Conservation (phyloP, 2,797 vertebrate species). For the Cercopithecus neglectus region DNA sequence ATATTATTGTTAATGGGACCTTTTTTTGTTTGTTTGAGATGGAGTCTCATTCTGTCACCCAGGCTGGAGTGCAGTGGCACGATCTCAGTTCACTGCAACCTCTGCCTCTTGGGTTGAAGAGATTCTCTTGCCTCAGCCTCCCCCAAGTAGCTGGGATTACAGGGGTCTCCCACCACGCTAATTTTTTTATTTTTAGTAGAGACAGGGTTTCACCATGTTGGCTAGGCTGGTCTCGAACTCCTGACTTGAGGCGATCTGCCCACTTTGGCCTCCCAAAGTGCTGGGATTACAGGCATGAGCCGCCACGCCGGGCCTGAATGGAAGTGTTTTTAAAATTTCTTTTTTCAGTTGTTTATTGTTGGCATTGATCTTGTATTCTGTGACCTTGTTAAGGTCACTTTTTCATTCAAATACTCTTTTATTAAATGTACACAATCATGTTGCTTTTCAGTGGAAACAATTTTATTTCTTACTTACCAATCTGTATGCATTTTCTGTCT, state of each 20-base stretch:
- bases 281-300: background rate
- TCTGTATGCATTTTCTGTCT: background rate
- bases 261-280: background rate
- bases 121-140: too few species aligned
- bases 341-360: background rate
- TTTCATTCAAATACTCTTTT: background rate
- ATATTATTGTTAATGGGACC: background rate
- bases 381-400: background rate
- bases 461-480: background rate
- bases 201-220: background rate
- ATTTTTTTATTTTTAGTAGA: too few species aligned
- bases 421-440: background rate
- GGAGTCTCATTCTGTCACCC: too few species aligned
- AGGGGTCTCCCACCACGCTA: too few species aligned
- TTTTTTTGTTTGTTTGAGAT: too few species aligned
- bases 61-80: too few species aligned
- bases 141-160: too few species aligned
- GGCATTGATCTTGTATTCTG: background rate
- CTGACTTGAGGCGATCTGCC: background rate
- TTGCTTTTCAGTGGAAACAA: background rate
- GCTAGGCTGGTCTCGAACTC: background rate
- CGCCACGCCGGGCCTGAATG: rapidly evolving
- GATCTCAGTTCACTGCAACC: too few species aligned
- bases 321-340: background rate
- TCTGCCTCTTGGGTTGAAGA: too few species aligned